Conservation (phyloP, 2,888 invertebrate species). For the Drosophila acutilabella region DNA sequence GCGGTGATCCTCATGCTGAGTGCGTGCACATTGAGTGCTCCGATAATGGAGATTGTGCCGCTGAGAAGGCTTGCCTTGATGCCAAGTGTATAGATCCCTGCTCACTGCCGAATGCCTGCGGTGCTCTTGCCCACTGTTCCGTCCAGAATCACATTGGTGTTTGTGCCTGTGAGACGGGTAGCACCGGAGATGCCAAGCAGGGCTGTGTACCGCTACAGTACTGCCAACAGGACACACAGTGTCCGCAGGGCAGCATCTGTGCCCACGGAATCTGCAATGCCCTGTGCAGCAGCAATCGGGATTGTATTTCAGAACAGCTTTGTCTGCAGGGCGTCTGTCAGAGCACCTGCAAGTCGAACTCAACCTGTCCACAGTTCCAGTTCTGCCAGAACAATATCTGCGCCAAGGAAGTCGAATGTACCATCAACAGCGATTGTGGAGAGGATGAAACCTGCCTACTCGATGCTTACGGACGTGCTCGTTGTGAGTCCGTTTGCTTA, state of each 20-base stretch:
- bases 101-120: slow-evolving; percentile 92
- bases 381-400: slow-evolving; percentile 94
- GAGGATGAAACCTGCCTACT: slow-evolving; percentile 90
- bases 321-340: slow-evolving; percentile 95
- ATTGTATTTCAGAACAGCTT: slow-evolving; percentile 93
- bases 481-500: slow-evolving; percentile 91
- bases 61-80: slow-evolving; percentile 91
- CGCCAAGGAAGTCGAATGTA: slow-evolving; percentile 92
- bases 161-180: slow-evolving; percentile 93
- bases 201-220: slow-evolving; percentile 94
- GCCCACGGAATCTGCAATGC: slow-evolving; percentile 92
- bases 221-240: slow-evolving; percentile 92
- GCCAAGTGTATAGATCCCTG: slow-evolving; percentile 94
- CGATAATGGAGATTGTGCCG: slow-evolving; percentile 91
- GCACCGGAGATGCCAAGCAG: slow-evolving; percentile 93
- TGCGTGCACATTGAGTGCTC: slow-evolving; percentile 92
- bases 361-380: slow-evolving; percentile 93
- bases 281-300: slow-evolving; percentile 91
- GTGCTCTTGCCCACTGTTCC: slow-evolving; percentile 91
- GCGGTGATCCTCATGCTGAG: slow-evolving; percentile 90
- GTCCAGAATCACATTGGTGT: slow-evolving; percentile 92
- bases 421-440: slow-evolving; percentile 90
- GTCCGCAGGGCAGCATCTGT: slow-evolving; percentile 93
- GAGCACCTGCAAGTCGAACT: slow-evolving; percentile 92
- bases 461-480: slow-evolving; percentile 89